Conservation (phyloP, 2,797 vertebrate genomes). For the Anolis apletophallus region DNA sequence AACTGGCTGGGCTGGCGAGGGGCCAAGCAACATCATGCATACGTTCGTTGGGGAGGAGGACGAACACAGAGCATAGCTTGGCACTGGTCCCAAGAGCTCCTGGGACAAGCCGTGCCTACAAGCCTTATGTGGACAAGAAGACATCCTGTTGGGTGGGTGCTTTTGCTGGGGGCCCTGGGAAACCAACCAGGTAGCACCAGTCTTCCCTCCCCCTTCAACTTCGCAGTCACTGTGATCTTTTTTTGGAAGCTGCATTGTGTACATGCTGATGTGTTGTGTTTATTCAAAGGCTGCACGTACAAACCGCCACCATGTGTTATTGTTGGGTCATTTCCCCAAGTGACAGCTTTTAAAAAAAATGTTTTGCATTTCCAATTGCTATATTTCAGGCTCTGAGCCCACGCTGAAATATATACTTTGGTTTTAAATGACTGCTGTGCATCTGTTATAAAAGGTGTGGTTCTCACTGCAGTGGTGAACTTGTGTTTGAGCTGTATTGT, state of each 20-base stretch:
- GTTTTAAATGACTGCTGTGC: background rate
- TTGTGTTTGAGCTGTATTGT: background rate
- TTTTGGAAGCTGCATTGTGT: constrained; percentile 42
- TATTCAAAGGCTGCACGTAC: constrained; percentile 38
- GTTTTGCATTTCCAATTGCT: constrained; percentile 9
- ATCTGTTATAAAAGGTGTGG: background rate
- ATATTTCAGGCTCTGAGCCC: background rate
- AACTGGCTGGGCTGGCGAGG: constrained; percentile 37
- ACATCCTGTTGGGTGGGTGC: constrained; percentile 34
- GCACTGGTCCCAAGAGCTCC: constrained; percentile 54
- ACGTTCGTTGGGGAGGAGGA: constrained; percentile 30
- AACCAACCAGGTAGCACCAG: constrained; percentile 10
- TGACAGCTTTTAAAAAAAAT: background rate
- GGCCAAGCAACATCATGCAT: constrained; percentile 27
- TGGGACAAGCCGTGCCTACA: constrained; percentile 62
- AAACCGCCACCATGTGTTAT: constrained; percentile 16
- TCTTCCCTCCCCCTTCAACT: background rate
- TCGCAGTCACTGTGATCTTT: constrained; percentile 20
- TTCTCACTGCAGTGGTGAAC: background rate
- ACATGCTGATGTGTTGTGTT: constrained; percentile 45
- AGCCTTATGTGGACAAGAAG: constrained; percentile 42
- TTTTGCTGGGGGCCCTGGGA: background rate
- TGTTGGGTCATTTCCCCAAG: constrained; percentile 21
- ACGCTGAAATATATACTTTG: background rate
- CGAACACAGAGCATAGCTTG: constrained; percentile 31